Base-by-base conservation (phyloP, 2,113 vertebrate species). In the Sigmodon hispidus region DNA sequence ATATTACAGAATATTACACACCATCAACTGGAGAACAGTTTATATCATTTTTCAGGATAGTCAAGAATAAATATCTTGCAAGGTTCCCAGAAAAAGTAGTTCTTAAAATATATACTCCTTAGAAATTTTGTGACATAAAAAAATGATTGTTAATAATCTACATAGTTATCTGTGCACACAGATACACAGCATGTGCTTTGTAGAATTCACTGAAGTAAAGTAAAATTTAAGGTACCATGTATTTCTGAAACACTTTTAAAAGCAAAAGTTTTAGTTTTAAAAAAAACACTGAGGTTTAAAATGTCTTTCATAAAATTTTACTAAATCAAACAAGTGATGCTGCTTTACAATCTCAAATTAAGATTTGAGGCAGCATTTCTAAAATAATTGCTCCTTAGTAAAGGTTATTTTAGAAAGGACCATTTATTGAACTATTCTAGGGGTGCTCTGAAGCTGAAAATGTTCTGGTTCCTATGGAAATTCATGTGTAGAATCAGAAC, bases 391-490 rank as follows among this genome's bases (percentile, higher is more conserved):
- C 55, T 80, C 10, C 79, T 61, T 97, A 91, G 95, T 97, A 97
- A 90, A 67, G 87, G 40, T 85, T 61, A 81, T 97, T 97, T 96
- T 94, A 67, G 95, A 89, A 95, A 61, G 52, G 87, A 55, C 11
- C 65, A 88, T 73, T 96, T 75, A 34, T 31, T 87, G 59, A 26
- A 67, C 12, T 87, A 13, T 57, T 93, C 55, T 59, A 81, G 43
- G 34, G 86, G 87, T 95, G 91, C 22, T 22, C 11, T 55, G 45
- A 69, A 92, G 40, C 89, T 85, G 72, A 89, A 96, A 97, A 90
- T 29, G 57, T 92, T 80, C 76, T 87, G 92, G 87, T 12, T 94
- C 77, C 9, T 97, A 73, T 96, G 85, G 97, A 97, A 98, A 97
- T 94, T 92, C 69, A 70, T 85, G 69, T 97, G 79, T 90, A 92